These are phyloP conservation scores for Pelochelys cantorii DNA, from an alignment of 2,797 vertebrate genomes.

Conservation along the genomic window DNA sequence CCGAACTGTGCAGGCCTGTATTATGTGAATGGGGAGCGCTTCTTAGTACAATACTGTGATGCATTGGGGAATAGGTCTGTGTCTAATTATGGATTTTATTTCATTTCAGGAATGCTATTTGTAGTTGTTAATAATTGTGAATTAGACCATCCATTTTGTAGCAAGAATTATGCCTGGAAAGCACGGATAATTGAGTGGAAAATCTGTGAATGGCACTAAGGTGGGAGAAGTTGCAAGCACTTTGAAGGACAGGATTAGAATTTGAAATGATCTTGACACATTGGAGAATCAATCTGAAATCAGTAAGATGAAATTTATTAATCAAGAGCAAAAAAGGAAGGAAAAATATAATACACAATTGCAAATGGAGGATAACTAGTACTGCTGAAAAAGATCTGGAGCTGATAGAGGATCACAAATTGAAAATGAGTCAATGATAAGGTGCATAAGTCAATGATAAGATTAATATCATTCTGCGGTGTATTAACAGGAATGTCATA, in stretches of 20 bases:
- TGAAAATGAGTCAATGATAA: background rate
- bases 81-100: background rate
- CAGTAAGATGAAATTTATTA: background rate
- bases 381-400: background rate
- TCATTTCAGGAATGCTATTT: background rate
- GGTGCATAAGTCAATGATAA: no score
- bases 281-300: background rate
- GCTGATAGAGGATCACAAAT: background rate
- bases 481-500: background rate
- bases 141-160: background rate
- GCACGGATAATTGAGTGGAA: background rate
- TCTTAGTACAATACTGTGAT: rapidly evolving
- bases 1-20: no score
- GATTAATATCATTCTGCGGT: background rate
- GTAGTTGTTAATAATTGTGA: background rate
- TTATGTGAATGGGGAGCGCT: background rate
- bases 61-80: background rate
- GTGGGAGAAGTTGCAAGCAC: background rate
- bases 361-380: background rate
- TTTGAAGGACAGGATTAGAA: background rate
- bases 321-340: background rate
- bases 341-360: background rate
- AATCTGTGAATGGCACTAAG: background rate
- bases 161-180: background rate
- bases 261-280: background rate